Conservation (phyloP, 92 coral and sea anemone species). For the Umimayanthus chanpuru region DNA sequence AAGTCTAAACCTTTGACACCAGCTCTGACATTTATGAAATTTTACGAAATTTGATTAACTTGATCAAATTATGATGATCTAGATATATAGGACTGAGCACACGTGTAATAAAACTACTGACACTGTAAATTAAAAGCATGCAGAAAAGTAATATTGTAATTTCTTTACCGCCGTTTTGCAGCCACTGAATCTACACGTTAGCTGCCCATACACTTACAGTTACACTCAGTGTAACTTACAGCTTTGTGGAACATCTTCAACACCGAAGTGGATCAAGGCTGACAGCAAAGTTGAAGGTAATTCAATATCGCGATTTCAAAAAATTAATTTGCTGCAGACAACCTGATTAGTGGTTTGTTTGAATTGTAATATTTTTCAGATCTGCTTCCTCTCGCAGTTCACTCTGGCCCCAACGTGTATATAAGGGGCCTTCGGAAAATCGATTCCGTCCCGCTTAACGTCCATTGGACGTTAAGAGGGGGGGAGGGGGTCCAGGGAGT, state of each 20-base stretch:
- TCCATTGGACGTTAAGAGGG: too few species aligned
- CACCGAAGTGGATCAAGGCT: background rate
- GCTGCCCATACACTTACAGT: too few species aligned
- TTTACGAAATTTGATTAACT: conserved; percentile 13
- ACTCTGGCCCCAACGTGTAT: background rate
- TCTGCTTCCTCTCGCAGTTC: background rate
- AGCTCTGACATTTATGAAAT: conserved; percentile 33
- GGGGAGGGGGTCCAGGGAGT: too few species aligned
- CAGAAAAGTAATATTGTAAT: background rate
- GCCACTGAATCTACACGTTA: background rate
- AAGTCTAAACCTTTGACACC: conserved; percentile 9
- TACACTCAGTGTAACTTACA: too few species aligned
- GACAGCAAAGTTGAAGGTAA: background rate
- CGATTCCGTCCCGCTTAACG: too few species aligned
- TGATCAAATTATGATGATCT: background rate
- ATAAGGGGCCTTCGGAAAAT: too few species aligned
- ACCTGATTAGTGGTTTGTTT: conserved; percentile 20
- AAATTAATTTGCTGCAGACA: conserved; percentile 24
- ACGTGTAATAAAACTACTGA: background rate
- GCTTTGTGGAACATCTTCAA: background rate
- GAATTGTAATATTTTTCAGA: background rate
- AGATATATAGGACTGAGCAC: background rate
- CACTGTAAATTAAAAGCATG: background rate
- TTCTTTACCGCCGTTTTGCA: background rate
- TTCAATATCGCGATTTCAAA: background rate